phyloP scores from a whole-genome alignment of 2,797 vertebrate species.

The Rhadinocentrus ornatus region DNA sequence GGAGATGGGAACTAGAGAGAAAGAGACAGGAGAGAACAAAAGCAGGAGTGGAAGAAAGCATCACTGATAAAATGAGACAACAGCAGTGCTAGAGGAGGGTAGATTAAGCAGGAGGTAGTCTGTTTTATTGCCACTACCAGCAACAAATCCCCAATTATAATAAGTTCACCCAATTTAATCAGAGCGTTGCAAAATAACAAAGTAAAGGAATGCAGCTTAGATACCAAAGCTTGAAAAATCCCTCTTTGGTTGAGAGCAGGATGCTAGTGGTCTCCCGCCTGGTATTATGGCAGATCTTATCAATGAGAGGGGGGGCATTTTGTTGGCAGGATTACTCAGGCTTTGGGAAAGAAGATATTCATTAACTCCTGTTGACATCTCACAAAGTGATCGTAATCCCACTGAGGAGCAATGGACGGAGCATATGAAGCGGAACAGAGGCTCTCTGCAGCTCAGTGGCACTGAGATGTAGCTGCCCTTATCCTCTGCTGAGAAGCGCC shows the following conservation, averaged over 20 bases:
- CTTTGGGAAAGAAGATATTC: slow-evolving; percentile 78
- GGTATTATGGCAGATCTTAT: slow-evolving; percentile 78
- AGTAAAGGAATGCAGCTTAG: slow-evolving; percentile 70
- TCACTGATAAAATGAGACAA: slow-evolving; percentile 62
- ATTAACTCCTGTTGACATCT: slow-evolving; percentile 82
- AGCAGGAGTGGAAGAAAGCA: slow-evolving; percentile 23
- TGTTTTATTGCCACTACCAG: slow-evolving; percentile 62
- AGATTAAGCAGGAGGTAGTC: slow-evolving; percentile 73
- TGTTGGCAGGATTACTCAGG: slow-evolving; percentile 77
- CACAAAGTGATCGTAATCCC: slow-evolving; percentile 74
- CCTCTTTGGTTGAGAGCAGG: slow-evolving; percentile 69
- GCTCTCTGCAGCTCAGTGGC: slow-evolving; percentile 52
- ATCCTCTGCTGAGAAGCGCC: slow-evolving; percentile 42
- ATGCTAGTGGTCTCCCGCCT: slow-evolving; percentile 65
- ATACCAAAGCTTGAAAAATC: slow-evolving; percentile 76
- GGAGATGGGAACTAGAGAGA: slow-evolving; percentile 38
- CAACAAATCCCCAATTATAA: slow-evolving; percentile 77
- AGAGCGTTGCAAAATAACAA: slow-evolving; percentile 69
- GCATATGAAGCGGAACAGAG: slow-evolving; percentile 57
- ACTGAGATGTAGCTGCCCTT: slow-evolving; percentile 25
- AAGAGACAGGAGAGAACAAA: slow-evolving; percentile 24
- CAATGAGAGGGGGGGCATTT: slow-evolving; percentile 70
- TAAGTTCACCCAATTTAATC: slow-evolving; percentile 75
- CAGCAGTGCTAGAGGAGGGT: slow-evolving; percentile 46
- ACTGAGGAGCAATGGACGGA: slow-evolving; percentile 56